phyloP scores from a whole-genome alignment of 1,140 invertebrate genomes.

The Scaptomyza pallida region DNA sequence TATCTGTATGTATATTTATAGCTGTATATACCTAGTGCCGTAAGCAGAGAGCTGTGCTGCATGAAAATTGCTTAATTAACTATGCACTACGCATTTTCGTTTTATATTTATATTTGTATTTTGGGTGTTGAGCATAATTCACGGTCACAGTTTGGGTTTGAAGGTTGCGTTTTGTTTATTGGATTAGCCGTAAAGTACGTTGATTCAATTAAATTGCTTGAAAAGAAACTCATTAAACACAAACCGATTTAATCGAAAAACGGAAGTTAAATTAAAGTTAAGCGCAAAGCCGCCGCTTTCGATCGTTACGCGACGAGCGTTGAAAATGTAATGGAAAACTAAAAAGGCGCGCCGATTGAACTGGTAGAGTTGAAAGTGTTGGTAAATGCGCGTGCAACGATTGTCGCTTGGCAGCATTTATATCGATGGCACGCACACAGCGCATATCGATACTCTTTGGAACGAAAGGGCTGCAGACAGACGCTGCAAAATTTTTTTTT shows the following conservation, averaged over 20 bases:
- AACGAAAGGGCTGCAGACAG: not conserved
- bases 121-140: constrained; percentile 49
- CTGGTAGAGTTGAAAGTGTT: constrained; percentile 1
- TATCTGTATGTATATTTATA: constrained; percentile 19
- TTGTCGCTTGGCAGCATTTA: constrained; percentile 1
- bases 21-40: not conserved
- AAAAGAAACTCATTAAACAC: too few species aligned
- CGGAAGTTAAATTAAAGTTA: constrained; percentile 10
- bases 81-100: constrained; percentile 61
- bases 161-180: constrained; percentile 60
- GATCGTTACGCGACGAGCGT: constrained; percentile 29
- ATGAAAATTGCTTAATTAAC: constrained; percentile 74
- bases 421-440: constrained; percentile 2
- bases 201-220: too few species aligned
- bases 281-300: constrained; percentile 7
- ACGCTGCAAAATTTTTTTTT: not conserved
- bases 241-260: constrained; percentile 27
- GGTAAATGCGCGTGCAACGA: not conserved
- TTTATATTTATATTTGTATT: constrained; percentile 33
- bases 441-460: constrained; percentile 6
- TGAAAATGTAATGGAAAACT: constrained; percentile 43
- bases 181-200: not conserved
- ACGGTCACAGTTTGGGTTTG: constrained; percentile 56
- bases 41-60: constrained; percentile 38
- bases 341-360: constrained; percentile 36